Percentiles rank a stretch among this genome's conserved stretches.
Conservation (phyloP, 1,140 invertebrate species). For the Drosophila novamexicana region DNA sequence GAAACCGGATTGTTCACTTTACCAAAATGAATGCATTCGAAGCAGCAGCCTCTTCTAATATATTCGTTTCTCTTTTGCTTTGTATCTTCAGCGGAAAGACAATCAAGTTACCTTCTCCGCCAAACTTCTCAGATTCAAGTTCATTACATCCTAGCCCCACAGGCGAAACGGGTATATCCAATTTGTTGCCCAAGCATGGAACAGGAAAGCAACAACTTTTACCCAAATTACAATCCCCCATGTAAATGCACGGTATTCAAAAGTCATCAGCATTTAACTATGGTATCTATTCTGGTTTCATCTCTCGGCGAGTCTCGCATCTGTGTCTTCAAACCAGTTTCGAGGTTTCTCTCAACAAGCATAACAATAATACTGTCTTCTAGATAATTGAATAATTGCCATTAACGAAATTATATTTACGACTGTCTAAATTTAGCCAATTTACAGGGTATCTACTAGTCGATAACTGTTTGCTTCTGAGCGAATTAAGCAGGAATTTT, state of each 20-base stretch:
- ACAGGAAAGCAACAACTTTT: neutral
- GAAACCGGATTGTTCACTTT: conserved; percentile 48
- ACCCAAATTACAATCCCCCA: too few species aligned
- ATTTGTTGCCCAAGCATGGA: neutral
- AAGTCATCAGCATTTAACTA: conserved; percentile 11
- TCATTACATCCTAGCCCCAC: neutral
- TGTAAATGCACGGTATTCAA: conserved; percentile 9
- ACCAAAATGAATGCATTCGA: conserved; percentile 28
- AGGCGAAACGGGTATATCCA: neutral
- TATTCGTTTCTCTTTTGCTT: conserved; percentile 26
- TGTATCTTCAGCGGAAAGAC: neutral
- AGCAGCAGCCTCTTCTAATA: conserved; percentile 4
- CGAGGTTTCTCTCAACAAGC: conserved; percentile 33
- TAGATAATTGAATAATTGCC: conserved; percentile 13
- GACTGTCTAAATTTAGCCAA: neutral
- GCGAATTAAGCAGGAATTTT: conserved; percentile 22
- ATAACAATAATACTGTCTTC: conserved; percentile 10
- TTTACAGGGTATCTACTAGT: conserved; percentile 12
- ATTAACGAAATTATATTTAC: neutral
- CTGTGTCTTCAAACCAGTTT: conserved; percentile 63
- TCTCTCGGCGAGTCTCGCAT: conserved; percentile 34
- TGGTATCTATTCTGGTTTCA: conserved; percentile 34
- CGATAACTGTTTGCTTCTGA: neutral
- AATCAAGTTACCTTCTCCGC: neutral
- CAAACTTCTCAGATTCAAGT: conserved; percentile 5